These are phyloP conservation scores for Nomada ruficornis DNA, from an alignment of 2,888 invertebrate genomes.

Conservation along the genomic window DNA sequence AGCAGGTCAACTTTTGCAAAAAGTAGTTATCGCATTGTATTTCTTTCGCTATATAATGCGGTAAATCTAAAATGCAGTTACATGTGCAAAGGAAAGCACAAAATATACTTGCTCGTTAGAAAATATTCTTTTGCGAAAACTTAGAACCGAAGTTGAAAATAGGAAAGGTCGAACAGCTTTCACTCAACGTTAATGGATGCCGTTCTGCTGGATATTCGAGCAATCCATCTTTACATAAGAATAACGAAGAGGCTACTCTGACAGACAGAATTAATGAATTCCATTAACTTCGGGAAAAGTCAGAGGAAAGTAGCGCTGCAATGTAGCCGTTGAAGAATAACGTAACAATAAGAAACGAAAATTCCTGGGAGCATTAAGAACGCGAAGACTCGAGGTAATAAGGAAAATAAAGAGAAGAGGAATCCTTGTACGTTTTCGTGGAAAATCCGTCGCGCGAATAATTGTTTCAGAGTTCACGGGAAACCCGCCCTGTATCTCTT, in stretches of 20 bases:
- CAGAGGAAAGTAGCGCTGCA: slow-evolving; percentile 1
- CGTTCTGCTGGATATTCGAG: slow-evolving; percentile 28
- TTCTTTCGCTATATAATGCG: too few species aligned
- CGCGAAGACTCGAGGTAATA: background rate
- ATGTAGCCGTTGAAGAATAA: slow-evolving; percentile 12
- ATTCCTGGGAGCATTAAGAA: slow-evolving; percentile 1
- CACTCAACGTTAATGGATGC: slow-evolving; percentile 44
- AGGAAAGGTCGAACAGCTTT: slow-evolving; percentile 19
- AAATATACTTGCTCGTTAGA: slow-evolving; percentile 1
- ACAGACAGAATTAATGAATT: slow-evolving; percentile 42
- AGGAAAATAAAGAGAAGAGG: background rate
- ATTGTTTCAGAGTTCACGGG: background rate
- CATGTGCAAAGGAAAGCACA: too few species aligned
- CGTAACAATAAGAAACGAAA: slow-evolving; percentile 2
- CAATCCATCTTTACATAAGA: slow-evolving; percentile 54
- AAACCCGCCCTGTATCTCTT: slow-evolving; percentile 8
- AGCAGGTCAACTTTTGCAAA: too few species aligned
- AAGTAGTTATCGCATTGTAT: too few species aligned
- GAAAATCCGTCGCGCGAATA: slow-evolving; percentile 4
- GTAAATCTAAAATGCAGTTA: too few species aligned
- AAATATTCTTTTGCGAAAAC: slow-evolving; percentile 7
- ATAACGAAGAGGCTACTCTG: slow-evolving; percentile 41
- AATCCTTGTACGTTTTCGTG: background rate
- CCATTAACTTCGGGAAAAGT: slow-evolving; percentile 21
- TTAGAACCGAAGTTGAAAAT: background rate